A percentile compares a stretch with the other conserved stretches of the same genome.
phyloP scores from a whole-genome alignment of 2,888 invertebrate species.

The Drosophila colorata region DNA sequence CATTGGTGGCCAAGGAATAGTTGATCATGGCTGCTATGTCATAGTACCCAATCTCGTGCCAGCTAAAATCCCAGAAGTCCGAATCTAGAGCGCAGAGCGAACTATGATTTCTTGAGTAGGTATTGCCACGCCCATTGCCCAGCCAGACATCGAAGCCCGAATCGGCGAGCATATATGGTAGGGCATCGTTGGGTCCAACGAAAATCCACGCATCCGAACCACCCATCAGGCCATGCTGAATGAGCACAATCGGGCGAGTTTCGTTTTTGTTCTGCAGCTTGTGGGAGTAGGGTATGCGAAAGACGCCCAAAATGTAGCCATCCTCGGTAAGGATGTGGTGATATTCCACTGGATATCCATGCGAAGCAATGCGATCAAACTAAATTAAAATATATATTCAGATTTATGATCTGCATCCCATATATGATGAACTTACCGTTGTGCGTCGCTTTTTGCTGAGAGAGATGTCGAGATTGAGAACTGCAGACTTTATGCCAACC shows the following conservation, averaged over 20 bases:
- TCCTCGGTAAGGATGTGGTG: slow-evolving; percentile 85
- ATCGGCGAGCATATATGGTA: slow-evolving; percentile 78
- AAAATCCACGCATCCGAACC: slow-evolving; percentile 77
- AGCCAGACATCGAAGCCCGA: slow-evolving; percentile 83
- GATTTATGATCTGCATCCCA: not conserved
- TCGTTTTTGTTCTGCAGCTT: slow-evolving; percentile 60
- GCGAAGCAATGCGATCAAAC: slow-evolving; percentile 78
- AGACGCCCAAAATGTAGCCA: slow-evolving; percentile 74
- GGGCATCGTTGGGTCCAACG: slow-evolving; percentile 67
- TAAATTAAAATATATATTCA: slow-evolving; percentile 3
- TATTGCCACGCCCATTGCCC: slow-evolving; percentile 80
- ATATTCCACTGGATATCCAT: slow-evolving; percentile 88
- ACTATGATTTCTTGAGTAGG: slow-evolving; percentile 61
- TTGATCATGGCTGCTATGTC: slow-evolving; percentile 71
- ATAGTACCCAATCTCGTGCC: slow-evolving; percentile 94
- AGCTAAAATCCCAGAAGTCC: slow-evolving; percentile 87
- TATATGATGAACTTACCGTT: slow-evolving; percentile 42
- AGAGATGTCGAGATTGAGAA: slow-evolving; percentile 18
- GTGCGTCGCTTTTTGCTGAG: slow-evolving; percentile 32
- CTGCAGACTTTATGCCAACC: slow-evolving; percentile 10
- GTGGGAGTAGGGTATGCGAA: slow-evolving; percentile 77
- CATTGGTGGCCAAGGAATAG: slow-evolving; percentile 66
- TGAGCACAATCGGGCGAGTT: slow-evolving; percentile 81
- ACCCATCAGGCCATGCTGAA: slow-evolving; percentile 86
- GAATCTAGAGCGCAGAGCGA: slow-evolving; percentile 23